Evolutionary conservation across 2,797 vertebrate genomes (phyloP), one percentile per base, ranked within the genome.

Genomic region (Channallabes apus): DNA sequence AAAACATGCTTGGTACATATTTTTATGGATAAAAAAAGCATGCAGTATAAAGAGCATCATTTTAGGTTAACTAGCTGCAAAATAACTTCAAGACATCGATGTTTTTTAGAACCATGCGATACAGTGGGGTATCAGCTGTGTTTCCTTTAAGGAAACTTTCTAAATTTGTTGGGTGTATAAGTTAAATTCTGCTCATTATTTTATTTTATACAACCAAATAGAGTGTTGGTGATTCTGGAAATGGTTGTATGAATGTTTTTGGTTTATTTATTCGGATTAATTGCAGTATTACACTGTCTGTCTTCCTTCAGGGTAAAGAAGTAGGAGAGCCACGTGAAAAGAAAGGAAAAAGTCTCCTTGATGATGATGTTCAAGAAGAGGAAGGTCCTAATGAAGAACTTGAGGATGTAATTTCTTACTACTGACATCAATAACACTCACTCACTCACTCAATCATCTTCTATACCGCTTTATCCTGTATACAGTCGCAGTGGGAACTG

Each of bases 321-420:
- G 82, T 89, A 0, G 96, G 95, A 17, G 97, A 97, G 83, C 97
- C 98, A 29, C 90, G 92, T 65, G 89, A 88, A 83, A 99, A 99
- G 92, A 99, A 96, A 91, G 94, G 89, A 51, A 99, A 94, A 94
- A 92, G 58, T 24, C 87, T 94, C 86, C 89, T 90, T 82, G 92
- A 69, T 71, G 82, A 88, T 1, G 88, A 86, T 15, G 62, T 89
- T 75, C 90, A 88, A 18, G 67, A 85, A 0, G 84, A 87, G 7
- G 95, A 94, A 82, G 94, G 87, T 0, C 87, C 88, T 54, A 95
- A 95, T 68, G 96, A 96, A 64, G 80, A 61, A 59, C 87, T 89
- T 4, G 95, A 96, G 76, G 94, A 95, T 88, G 97, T 96, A 91
- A 18, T 2, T 51, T 6, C 69, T 22, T 51, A 6, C 8, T 2